phyloP scores from a whole-genome alignment of 2,113 vertebrate species.

The Perccottus glenii region DNA sequence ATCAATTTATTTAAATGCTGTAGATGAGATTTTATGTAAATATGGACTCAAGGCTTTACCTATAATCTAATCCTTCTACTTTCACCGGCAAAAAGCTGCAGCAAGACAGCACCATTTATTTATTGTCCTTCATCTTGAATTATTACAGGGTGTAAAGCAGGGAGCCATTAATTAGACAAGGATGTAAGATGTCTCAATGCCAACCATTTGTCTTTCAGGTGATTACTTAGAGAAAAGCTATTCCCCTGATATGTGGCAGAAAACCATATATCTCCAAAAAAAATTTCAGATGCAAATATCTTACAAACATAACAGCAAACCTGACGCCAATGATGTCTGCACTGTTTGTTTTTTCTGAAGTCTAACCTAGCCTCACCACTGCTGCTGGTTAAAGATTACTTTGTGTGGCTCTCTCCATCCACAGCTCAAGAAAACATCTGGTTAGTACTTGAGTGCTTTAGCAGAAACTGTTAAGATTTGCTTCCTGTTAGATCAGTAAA shows the following conservation, averaged over 20 bases:
- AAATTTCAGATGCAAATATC: conserved; percentile 24
- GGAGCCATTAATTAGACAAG: conserved; percentile 67
- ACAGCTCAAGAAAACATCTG: too few species aligned
- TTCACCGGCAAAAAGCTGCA: conserved; percentile 37
- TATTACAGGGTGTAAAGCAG: conserved; percentile 52
- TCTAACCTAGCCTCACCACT: too few species aligned
- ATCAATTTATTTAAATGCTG: conserved; percentile 6
- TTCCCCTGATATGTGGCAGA: conserved; percentile 51
- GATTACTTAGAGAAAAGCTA: conserved; percentile 64
- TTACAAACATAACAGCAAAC: conserved; percentile 28
- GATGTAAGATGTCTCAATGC: conserved; percentile 69
- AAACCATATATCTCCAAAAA: conserved; percentile 35
- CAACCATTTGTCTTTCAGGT: conserved; percentile 69
- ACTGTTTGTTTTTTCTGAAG: too few species aligned
- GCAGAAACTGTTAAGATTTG: too few species aligned
- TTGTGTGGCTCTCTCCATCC: too few species aligned
- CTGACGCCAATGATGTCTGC: not conserved
- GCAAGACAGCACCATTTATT: conserved; percentile 52
- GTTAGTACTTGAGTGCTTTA: too few species aligned
- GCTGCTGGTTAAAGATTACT: too few species aligned
- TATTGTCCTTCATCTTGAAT: conserved; percentile 66
- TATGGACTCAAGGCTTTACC: conserved; percentile 21
- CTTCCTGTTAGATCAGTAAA: too few species aligned
- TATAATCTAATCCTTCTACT: conserved; percentile 49
- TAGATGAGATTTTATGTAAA: conserved; percentile 32